Conservation (phyloP, 2,113 vertebrate species). For the Gracilinanus agilis region DNA sequence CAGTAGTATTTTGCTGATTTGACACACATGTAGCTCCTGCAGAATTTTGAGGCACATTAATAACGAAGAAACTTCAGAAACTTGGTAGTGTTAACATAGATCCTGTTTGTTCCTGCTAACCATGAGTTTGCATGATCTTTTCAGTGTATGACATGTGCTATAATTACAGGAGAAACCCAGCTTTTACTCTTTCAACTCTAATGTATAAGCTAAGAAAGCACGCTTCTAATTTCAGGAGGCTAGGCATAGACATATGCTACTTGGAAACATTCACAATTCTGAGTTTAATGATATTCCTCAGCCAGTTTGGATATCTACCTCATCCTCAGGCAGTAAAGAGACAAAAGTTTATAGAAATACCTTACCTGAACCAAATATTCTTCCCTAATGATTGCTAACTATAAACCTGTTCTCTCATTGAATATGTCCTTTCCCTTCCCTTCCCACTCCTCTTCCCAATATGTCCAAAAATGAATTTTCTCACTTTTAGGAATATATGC, state of each 20-base stretch:
- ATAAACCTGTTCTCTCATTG: neutral
- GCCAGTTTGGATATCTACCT: too few species aligned
- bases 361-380: too few species aligned
- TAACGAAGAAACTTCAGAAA: constrained; percentile 76
- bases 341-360: too few species aligned
- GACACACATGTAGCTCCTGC: constrained; percentile 68
- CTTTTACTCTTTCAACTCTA: constrained; percentile 47
- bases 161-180: constrained; percentile 67
- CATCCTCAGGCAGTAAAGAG: too few species aligned
- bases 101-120: constrained; percentile 69
- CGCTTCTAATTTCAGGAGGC: neutral
- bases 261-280: neutral
- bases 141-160: constrained; percentile 39
- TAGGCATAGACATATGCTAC: neutral
- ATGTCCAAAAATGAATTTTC: neutral
- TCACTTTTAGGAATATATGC: neutral
- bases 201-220: neutral
- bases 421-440: neutral
- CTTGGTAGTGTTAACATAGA: constrained; percentile 73
- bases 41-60: constrained; percentile 80
- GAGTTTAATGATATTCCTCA: neutral
- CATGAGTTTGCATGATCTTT: constrained; percentile 58
- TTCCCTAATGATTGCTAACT: too few species aligned
- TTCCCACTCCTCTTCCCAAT: neutral
- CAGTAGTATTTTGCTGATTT: constrained; percentile 48